These are phyloP conservation scores for Chrysolina haemoptera DNA, from an alignment of 2,888 invertebrate genomes.

Conservation along the genomic window DNA sequence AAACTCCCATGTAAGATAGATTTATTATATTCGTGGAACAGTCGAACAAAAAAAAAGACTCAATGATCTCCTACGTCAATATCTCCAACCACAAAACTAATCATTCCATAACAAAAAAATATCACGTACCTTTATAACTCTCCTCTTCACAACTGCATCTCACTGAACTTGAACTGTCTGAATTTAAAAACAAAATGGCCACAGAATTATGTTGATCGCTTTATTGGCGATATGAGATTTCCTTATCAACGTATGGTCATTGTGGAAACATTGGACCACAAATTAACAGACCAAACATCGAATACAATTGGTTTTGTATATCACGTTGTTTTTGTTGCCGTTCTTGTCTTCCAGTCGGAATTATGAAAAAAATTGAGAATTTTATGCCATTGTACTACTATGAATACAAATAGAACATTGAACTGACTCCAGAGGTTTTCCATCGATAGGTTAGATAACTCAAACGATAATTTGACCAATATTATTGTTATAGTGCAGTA, in stretches of 20 bases:
- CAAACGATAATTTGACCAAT: no score
- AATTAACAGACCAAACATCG: neutral
- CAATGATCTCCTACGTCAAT: no score
- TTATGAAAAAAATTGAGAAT: neutral
- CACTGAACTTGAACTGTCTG: constrained; percentile 26
- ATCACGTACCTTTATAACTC: constrained; percentile 17
- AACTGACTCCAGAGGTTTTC: neutral
- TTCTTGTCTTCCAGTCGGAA: neutral
- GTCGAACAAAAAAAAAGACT: no score
- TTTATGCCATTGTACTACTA: neutral
- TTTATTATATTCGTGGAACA: no score
- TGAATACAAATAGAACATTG: neutral
- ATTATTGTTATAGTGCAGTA: no score
- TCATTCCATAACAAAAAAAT: neutral
- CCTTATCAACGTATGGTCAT: constrained; percentile 30
- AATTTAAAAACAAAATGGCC: constrained; percentile 23
- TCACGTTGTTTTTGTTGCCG: neutral
- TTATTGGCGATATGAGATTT: constrained; percentile 24
- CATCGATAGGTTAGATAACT: no score
- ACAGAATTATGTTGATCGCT: neutral
- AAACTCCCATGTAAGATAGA: no score
- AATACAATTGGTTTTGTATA: neutral
- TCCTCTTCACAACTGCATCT: constrained; percentile 9
- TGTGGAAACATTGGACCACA: constrained; percentile 7
- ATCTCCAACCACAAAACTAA: neutral